Evolutionary conservation across 2,888 invertebrate species (phyloP).

Genomic region (Eurytoma adleriae): DNA sequence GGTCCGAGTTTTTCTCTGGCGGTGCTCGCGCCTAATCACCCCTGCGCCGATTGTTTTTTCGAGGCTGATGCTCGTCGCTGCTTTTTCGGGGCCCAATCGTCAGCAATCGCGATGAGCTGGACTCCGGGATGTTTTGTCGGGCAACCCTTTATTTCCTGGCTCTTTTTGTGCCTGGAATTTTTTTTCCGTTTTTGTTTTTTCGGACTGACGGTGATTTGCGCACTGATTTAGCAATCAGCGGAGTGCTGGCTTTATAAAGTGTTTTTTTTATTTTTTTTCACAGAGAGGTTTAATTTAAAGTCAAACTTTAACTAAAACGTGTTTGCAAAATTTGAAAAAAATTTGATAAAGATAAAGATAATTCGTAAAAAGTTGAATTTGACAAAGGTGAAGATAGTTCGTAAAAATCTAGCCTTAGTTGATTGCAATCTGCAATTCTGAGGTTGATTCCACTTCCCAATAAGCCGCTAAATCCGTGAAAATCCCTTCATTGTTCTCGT

Average conservation of each 20-base stretch:
- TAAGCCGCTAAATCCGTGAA: slow-evolving; percentile 40
- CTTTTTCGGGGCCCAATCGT: slow-evolving; percentile 38
- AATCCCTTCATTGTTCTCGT: slow-evolving; percentile 52
- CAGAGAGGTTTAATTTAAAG: too few species aligned
- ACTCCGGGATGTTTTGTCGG: slow-evolving; percentile 15
- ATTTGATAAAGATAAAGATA: too few species aligned
- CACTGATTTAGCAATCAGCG: too few species aligned
- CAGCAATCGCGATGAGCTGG: slow-evolving; percentile 31
- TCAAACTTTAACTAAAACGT: too few species aligned
- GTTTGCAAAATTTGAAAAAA: too few species aligned
- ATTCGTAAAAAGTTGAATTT: too few species aligned
- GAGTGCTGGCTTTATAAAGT: too few species aligned
- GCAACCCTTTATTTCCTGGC: slow-evolving; percentile 21
- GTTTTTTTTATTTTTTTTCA: too few species aligned
- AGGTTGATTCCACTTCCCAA: slow-evolving; percentile 37
- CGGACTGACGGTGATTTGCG: too few species aligned
- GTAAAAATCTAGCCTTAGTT: too few species aligned
- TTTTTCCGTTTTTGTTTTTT: too few species aligned
- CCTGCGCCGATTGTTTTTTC: slow-evolving; percentile 31
- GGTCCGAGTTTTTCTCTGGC: slow-evolving; percentile 12
- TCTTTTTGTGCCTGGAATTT: slow-evolving; percentile 14
- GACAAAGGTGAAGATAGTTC: too few species aligned
- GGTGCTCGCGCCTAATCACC: slow-evolving; percentile 36
- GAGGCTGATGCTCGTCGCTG: slow-evolving; percentile 1
- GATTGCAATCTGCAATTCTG: slow-evolving; percentile 19